Conservation (phyloP, 1,140 invertebrate genomes). For the Ostrea denselamellosa region DNA sequence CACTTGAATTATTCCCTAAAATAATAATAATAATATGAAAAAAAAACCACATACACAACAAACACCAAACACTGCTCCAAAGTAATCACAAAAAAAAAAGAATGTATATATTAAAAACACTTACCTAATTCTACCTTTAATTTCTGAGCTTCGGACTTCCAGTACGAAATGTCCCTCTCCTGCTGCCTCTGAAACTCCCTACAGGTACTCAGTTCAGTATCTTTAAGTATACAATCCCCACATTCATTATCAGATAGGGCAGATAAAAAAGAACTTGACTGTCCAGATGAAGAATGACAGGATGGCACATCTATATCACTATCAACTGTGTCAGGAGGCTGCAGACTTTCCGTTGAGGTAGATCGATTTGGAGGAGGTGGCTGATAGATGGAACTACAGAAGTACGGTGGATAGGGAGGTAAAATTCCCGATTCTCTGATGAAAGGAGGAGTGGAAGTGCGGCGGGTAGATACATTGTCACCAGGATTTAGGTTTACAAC, state of each 20-base stretch:
- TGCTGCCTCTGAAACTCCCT: neutral
- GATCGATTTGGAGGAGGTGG: too few relatives aligned
- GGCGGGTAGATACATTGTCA: too few relatives aligned
- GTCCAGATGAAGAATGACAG: neutral
- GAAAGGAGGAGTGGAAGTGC: neutral
- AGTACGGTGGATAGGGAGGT: neutral
- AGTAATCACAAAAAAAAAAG: neutral
- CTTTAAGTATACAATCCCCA: neutral
- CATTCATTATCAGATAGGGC: neutral
- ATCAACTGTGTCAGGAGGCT: neutral
- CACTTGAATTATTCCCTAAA: too few relatives aligned
- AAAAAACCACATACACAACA: too few relatives aligned
- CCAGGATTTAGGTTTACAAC: too few relatives aligned
- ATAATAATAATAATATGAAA: too few relatives aligned
- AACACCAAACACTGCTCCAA: neutral
- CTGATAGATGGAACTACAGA: neutral
- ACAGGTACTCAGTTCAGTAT: slow-evolving; percentile 2
- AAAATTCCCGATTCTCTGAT: neutral
- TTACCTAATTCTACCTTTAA: slow-evolving; percentile 31
- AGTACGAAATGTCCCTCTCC: neutral
- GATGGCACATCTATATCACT: neutral
- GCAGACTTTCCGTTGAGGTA: neutral
- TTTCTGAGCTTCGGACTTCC: slow-evolving; percentile 6
- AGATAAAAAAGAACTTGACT: neutral
- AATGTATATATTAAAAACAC: neutral